Percentiles rank a stretch among this genome's conserved stretches.
These are phyloP conservation scores for Drosophila maculinotata DNA, from an alignment of 2,888 invertebrate species.

Conservation along the genomic window DNA sequence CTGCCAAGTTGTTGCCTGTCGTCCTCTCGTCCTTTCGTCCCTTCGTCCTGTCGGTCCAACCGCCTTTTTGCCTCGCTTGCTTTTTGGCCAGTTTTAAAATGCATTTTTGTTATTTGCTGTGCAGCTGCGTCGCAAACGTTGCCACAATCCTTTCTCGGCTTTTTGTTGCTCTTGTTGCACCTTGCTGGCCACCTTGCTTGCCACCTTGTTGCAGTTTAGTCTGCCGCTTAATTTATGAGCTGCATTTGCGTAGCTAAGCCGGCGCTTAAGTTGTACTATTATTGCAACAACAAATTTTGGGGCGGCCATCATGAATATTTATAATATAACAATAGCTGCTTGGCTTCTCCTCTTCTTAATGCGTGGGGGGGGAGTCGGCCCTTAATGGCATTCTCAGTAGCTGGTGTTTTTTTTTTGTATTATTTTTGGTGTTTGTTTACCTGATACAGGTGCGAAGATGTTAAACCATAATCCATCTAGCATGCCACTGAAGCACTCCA, in stretches of 20 bases:
- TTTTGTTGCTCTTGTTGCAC: slow-evolving; percentile 32
- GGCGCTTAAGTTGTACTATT: slow-evolving; percentile 45
- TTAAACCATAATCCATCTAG: slow-evolving; percentile 48
- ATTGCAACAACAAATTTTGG: slow-evolving; percentile 39
- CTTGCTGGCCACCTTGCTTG: slow-evolving; percentile 48
- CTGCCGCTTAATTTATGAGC: slow-evolving; percentile 79
- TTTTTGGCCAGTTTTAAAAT: slow-evolving; percentile 76
- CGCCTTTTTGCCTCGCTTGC: slow-evolving; percentile 59
- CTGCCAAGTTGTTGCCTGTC: slow-evolving; percentile 50
- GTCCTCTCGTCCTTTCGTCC: neutral
- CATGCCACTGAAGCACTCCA: slow-evolving; percentile 23
- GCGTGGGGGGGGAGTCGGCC: no score
- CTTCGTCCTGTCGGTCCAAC: slow-evolving; percentile 20
- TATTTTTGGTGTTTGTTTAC: slow-evolving; percentile 12
- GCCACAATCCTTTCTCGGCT: slow-evolving; percentile 41
- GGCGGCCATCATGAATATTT: slow-evolving; percentile 51
- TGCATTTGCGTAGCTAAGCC: slow-evolving; percentile 71
- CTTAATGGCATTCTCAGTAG: neutral
- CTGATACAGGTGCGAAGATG: slow-evolving; percentile 48
- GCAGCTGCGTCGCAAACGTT: slow-evolving; percentile 80
- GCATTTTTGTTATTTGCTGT: slow-evolving; percentile 84
- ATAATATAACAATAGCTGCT: neutral
- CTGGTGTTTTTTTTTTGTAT: neutral
- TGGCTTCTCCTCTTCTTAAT: no score
- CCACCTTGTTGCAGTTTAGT: slow-evolving; percentile 70